These are phyloP conservation scores for Pungitius pungitius DNA, from an alignment of 2,113 vertebrate genomes.

Conservation along the genomic window DNA sequence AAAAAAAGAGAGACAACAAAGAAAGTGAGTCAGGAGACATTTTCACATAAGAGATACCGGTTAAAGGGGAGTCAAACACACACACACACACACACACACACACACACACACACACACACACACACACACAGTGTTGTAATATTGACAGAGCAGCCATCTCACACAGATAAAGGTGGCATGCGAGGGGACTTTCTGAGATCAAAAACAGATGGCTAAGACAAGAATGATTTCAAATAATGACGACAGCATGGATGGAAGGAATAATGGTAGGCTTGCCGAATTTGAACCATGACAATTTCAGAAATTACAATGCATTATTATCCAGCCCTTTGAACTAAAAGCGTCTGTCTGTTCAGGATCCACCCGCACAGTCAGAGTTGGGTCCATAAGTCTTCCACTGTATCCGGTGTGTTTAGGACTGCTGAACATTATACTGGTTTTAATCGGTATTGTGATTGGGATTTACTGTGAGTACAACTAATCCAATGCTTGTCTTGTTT, in stretches of 20 bases:
- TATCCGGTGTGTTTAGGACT: conserved; percentile 40
- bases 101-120: not conserved
- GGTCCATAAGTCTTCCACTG: conserved; percentile 42
- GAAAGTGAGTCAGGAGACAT: not conserved
- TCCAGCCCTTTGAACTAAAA: not conserved
- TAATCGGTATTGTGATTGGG: conserved; percentile 41
- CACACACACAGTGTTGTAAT: conserved; percentile 27
- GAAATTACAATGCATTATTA: not conserved
- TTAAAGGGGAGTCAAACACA: not conserved
- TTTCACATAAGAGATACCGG: not conserved
- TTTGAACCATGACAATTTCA: not conserved
- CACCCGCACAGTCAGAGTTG: conserved; percentile 18
- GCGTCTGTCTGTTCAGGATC: conserved; percentile 45
- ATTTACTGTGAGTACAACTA: conserved; percentile 43
- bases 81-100: not conserved
- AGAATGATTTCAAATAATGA: conserved; percentile 14
- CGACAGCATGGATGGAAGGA: not conserved
- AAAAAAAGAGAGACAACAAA: no score
- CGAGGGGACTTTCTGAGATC: not conserved
- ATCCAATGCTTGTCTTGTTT: not conserved
- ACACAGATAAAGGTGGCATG: not conserved
- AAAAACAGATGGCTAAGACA: conserved; percentile 14
- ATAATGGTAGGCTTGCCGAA: conserved; percentile 1
- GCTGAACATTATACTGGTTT: conserved; percentile 38
- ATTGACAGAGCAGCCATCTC: conserved; percentile 34